Conservation (phyloP, 64 coral and sea anemone genomes). For the Porites lutea region DNA sequence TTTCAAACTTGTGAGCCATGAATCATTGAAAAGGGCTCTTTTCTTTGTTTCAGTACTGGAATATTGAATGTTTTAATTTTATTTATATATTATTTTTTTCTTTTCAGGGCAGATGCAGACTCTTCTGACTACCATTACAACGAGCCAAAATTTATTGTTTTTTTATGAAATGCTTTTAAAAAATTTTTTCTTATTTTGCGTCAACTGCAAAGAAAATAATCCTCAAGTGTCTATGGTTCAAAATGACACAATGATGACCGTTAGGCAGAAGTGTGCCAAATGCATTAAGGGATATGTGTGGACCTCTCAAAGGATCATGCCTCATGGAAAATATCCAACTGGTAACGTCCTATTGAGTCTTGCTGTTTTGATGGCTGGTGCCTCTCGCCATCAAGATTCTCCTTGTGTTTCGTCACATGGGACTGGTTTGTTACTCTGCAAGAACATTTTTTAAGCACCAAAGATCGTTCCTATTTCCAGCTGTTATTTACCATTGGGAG, state of each 20-base stretch:
- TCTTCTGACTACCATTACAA: too few relatives aligned
- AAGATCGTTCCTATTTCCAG: conserved; percentile 40
- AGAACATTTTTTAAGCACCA: conserved; percentile 41
- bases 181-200: conserved; percentile 50
- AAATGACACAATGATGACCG: conserved; percentile 51
- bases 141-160: conserved; percentile 75
- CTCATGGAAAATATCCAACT: conserved; percentile 19
- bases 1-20: too few relatives aligned
- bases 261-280: conserved; percentile 37
- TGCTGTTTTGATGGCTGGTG: conserved; percentile 53
- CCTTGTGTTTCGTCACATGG: conserved; percentile 55
- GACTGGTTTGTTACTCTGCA: background rate
- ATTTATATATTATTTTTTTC: too few relatives aligned
- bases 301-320: conserved; percentile 9
- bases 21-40: too few relatives aligned
- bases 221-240: background rate
- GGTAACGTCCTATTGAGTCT: conserved; percentile 51
- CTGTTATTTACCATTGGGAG: conserved; percentile 37
- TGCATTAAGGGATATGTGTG: background rate
- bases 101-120: too few relatives aligned
- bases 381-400: conserved; percentile 43
- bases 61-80: too few relatives aligned
- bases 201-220: conserved; percentile 34
- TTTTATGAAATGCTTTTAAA: conserved; percentile 38
- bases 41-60: too few relatives aligned